phyloP scores from a whole-genome alignment of 2,888 invertebrate species.

The Aphodius granarius region DNA sequence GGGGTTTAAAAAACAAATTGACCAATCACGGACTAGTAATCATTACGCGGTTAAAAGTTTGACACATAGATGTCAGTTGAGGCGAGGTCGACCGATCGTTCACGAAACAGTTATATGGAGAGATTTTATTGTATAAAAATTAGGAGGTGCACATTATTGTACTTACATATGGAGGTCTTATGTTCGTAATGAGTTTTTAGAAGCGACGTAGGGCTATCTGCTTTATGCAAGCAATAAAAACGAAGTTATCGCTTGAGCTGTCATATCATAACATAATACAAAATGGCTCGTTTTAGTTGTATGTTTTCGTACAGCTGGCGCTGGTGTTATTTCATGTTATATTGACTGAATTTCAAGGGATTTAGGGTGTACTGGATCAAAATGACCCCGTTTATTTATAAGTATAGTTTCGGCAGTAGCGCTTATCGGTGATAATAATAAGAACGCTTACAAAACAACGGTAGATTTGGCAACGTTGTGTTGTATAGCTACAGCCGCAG shows the following conservation, averaged over 20 bases:
- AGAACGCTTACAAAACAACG: constrained; percentile 19
- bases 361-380: background rate
- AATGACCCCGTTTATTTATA: background rate
- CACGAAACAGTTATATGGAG: background rate
- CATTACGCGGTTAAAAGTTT: constrained; percentile 18
- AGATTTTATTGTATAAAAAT: background rate
- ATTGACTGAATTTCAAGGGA: background rate
- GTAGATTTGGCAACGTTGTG: constrained; percentile 35
- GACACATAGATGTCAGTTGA: constrained; percentile 28
- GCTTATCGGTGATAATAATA: constrained; percentile 18
- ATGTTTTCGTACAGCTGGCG: constrained; percentile 57
- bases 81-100: background rate
- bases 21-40: background rate
- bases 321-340: constrained; percentile 29
- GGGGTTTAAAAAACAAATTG: constrained; percentile 27
- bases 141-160: background rate
- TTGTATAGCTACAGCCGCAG: constrained; percentile 29
- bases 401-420: constrained; percentile 1
- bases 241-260: constrained; percentile 32
- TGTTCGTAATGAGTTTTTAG: background rate
- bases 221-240: constrained; percentile 8
- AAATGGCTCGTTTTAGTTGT: constrained; percentile 43
- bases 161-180: background rate
- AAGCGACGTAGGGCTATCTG: background rate
- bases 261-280: constrained; percentile 34